Conservation (phyloP, 2,797 vertebrate species). For the Adelosebastes latens region DNA sequence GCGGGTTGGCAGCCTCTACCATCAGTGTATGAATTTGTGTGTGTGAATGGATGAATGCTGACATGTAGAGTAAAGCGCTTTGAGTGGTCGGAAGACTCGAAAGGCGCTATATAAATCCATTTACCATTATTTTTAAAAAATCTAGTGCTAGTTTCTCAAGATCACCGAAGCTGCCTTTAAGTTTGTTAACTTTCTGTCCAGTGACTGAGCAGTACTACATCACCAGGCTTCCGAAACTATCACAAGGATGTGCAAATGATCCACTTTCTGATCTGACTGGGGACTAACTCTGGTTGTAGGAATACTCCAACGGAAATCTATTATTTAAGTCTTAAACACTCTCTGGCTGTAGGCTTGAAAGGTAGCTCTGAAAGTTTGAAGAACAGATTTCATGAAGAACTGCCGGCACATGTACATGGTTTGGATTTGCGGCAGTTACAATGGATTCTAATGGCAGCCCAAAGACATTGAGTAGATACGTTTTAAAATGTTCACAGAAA, state of each 20-base stretch:
- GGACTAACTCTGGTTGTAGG: not conserved
- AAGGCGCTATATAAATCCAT: too few relatives aligned
- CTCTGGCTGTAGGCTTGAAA: not conserved
- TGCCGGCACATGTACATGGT: not conserved
- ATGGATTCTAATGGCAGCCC: not conserved
- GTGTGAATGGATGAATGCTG: too few relatives aligned
- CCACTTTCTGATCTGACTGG: not conserved
- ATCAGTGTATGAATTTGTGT: too few relatives aligned
- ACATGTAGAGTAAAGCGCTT: too few relatives aligned
- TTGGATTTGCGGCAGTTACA: not conserved
- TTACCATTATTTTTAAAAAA: too few relatives aligned
- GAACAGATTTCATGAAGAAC: not conserved
- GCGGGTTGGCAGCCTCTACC: too few relatives aligned
- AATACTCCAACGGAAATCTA: not conserved
- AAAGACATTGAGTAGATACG: not conserved
- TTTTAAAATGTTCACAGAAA: not conserved
- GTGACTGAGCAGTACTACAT: too few relatives aligned
- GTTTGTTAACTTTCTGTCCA: not conserved
- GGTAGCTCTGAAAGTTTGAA: not conserved
- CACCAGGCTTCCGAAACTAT: too few relatives aligned
- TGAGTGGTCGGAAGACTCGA: too few relatives aligned
- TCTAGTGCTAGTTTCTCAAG: too few relatives aligned
- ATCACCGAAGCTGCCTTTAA: not conserved
- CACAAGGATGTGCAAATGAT: not conserved
- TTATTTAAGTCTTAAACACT: not conserved